Base-by-base conservation (phyloP, 1,140 invertebrate species). In the Danaus melanippus region DNA sequence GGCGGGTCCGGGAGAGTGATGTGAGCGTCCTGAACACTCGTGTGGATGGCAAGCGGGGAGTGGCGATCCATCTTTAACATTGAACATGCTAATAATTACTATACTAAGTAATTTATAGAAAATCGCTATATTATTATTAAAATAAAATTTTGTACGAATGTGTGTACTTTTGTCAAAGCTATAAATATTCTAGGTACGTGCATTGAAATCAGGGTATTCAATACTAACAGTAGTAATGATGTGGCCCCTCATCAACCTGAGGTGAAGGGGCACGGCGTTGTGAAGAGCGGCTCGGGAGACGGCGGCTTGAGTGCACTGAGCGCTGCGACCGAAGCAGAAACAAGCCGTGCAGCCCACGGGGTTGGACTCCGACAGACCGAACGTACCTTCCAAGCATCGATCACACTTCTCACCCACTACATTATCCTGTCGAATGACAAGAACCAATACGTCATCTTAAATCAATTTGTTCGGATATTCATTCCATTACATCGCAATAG, bases 301-400 rank as follows among this genome's bases (percentile, higher is more conserved):
- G 12, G 90, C 89, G 7, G 94, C 93, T 74, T 96, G 93, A 42
- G 89, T 89, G 75, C 96, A 98, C 42, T 90, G 84, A 0, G 90
- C 90, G 9, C 93, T 92, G 67, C 95, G 89, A 0, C 93, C 93
- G 73, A 97, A 98, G 84, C 96, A 97, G 86, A 96, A 97, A 78
- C 96, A 97, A 58, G 93, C 90, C 0, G 93, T 96, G 75, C 96
- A 98, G 5, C 96, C 96, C 54, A 90, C 89, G 0, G 91, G 89
- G 80, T 94, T 95, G 6, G 92, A 87, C 0, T 79, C 70, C 0
- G 91, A 88, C 3, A 97, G 76, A 1, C 95, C 95, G 77, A 97
- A 97, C 0, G 94, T 95, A 15, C 94, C 93, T 42, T 93, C 90
- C 73, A 92, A 91, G 82, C 98, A 99, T 39, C 88, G 73, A 74